Evolutionary conservation across 2,797 vertebrate genomes (phyloP).

Genomic region (Tarsius wallacei): DNA sequence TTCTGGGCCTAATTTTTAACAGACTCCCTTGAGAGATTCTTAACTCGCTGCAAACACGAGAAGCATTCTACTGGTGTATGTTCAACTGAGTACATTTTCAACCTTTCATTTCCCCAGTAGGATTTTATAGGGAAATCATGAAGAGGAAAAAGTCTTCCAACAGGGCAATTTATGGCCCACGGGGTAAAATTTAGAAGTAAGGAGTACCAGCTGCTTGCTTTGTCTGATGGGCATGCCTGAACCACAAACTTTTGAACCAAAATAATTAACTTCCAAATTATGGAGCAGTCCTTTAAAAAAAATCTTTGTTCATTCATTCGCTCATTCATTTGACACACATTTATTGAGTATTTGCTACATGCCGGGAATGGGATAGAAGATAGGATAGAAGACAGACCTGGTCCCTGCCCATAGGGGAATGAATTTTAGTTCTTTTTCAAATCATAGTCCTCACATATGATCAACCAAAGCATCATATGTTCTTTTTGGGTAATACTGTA

Average conservation of each 20-base stretch:
- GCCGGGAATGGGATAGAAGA: not conserved
- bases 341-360: not conserved
- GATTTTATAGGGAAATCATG: not conserved
- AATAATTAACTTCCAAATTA: not conserved
- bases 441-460: not conserved
- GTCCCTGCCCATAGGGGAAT: not conserved
- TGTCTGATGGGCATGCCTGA: not conserved
- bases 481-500: not conserved
- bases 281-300: not conserved
- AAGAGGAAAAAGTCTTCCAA: not conserved
- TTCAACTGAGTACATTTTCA: not conserved
- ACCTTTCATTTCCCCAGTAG: not conserved
- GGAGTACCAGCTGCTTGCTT: not conserved
- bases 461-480: not conserved
- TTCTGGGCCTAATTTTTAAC: not conserved
- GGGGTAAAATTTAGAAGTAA: not conserved
- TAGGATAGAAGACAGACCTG: not conserved
- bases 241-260: not conserved
- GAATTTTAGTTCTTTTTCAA: not conserved
- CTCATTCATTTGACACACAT: not conserved
- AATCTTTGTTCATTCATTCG: not conserved
- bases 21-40: constrained; percentile 1
- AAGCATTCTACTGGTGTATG: not conserved
- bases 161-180: not conserved
- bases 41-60: not conserved